Base-by-base conservation (phyloP, 2,113 vertebrate species). In the Nipponia nippon region DNA sequence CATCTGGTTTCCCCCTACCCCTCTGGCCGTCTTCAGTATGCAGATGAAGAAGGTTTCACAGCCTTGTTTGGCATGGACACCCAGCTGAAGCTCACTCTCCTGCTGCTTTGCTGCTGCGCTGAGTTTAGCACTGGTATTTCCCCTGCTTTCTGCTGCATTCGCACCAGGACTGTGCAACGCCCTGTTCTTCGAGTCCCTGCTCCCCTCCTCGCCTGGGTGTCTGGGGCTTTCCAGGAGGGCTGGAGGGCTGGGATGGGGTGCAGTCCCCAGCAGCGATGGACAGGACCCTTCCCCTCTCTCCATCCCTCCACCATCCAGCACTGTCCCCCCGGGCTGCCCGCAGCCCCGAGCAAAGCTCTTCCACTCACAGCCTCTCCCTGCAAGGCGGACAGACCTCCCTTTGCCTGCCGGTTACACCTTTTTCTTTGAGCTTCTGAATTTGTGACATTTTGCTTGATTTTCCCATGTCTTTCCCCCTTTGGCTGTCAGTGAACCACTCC, bases 261-360 rank as follows among this genome's bases (percentile, higher is more conserved):
- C 52, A 61, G 50, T 52, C 5, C 10, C 44, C 53, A 78, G 49
- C 44, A 29, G 18, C 0, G 0, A 40, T 23, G 38, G 27, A 49
- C 72, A 87, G 63, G 21, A 59, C 42, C 9, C n/a, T 6, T 61
- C 25, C 4, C 12, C 42, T 76, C 19, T 88, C 59, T n/a, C 11
- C 36, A 0, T 34, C 38, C 70, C 79, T 63, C 29, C n/a, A 8
- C 42, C 11, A 3, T 1, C 17, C 58, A 65, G n/a, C 21, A n/a
- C 53, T 32, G n/a, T 8, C 5, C 3, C 4, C 7, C 32, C 0
- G 0, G 38, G 36, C 62, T 83, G 25, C 29, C 73, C 2, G 0
- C 46, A 69, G 47, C 27, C 32, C 30, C 30, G 29, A 61, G 40
- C 42, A 78, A 55, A 63, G 56, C 59, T 40, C 5, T 56, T 42